Percentiles rank a stretch among this genome's conserved stretches.
phyloP scores from a whole-genome alignment of 2,113 vertebrate species.

The Cichladusa arquata region DNA sequence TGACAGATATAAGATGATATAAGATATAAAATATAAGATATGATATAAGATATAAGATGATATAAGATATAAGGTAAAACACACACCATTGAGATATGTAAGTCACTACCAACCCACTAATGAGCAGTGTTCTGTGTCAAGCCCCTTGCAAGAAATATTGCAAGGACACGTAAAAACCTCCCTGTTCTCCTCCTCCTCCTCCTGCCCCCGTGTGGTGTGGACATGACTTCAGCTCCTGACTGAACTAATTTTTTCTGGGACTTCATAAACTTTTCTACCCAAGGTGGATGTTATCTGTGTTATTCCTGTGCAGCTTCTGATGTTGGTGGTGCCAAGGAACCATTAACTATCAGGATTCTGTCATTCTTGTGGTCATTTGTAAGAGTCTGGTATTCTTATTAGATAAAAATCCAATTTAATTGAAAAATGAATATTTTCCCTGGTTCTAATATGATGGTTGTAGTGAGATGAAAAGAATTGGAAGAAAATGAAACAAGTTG shows the following conservation, averaged over 20 bases:
- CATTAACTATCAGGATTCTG: background rate
- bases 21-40: background rate
- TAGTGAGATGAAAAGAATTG: background rate
- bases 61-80: background rate
- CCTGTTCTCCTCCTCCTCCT: background rate
- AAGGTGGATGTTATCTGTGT: background rate
- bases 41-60: background rate
- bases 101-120: background rate
- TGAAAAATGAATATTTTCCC: background rate
- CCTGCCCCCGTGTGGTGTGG: background rate
- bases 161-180: background rate
- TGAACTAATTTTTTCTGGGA: background rate
- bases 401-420: background rate
- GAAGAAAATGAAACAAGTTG: background rate
- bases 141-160: background rate
- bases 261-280: background rate
- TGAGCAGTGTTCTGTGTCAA: background rate
- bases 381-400: background rate
- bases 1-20: background rate
- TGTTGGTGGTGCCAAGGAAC: background rate
- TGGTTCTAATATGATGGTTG: background rate
- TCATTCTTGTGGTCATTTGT: background rate
- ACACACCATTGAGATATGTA: accelerated
- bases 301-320: background rate
- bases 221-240: background rate